These are phyloP conservation scores for Tinamus guttatus DNA, from an alignment of 2,113 vertebrate genomes.

Conservation along the genomic window DNA sequence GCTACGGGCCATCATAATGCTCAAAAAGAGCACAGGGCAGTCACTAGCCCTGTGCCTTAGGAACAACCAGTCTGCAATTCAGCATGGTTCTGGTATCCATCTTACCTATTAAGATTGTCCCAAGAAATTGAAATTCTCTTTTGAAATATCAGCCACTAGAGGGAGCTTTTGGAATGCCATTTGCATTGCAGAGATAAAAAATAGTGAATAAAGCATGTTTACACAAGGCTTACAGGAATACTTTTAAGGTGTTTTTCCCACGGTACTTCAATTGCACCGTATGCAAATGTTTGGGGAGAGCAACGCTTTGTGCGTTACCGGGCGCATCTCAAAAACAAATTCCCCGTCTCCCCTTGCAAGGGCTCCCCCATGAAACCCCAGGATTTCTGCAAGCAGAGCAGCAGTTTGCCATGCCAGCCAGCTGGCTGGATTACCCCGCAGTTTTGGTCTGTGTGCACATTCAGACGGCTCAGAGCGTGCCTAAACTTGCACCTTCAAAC, in stretches of 20 bases:
- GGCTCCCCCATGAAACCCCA: background rate
- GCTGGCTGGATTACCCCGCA: background rate
- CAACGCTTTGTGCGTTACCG: background rate
- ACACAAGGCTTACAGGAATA: background rate
- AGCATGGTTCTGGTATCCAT: too few relatives aligned
- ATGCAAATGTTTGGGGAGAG: background rate
- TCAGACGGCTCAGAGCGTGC: background rate
- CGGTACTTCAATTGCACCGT: background rate
- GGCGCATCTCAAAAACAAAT: background rate
- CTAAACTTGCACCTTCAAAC: background rate
- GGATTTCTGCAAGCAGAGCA: background rate
- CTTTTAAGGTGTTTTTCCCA: background rate
- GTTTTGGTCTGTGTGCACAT: background rate
- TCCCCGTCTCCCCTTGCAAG: fast-evolving
- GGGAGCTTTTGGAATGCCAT: background rate
- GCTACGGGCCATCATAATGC: background rate
- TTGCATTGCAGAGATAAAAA: background rate
- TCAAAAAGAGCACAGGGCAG: background rate
- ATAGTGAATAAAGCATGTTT: background rate
- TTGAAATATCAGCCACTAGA: background rate
- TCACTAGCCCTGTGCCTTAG: background rate
- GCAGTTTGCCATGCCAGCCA: background rate
- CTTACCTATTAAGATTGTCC: background rate
- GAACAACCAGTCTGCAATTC: background rate
- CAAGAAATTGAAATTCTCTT: background rate